A percentile compares a stretch with the other conserved stretches of the same genome.
These are phyloP conservation scores for Ecdyonurus torrentis DNA, from an alignment of 2,888 invertebrate species.

Conservation along the genomic window DNA sequence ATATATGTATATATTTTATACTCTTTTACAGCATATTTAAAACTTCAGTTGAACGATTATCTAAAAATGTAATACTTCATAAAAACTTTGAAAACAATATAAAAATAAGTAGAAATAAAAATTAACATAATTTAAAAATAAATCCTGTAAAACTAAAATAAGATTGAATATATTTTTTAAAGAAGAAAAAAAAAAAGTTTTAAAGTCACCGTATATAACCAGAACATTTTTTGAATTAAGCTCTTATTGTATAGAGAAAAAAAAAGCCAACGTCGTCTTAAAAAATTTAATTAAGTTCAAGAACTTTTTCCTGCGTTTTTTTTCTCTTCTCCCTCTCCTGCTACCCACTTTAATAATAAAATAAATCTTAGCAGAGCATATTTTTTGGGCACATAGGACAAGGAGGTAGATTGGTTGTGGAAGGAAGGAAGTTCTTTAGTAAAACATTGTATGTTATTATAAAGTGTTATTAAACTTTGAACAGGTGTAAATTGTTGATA, in stretches of 20 bases:
- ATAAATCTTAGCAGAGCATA: not conserved
- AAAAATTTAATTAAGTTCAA: not conserved
- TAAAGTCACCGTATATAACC: not conserved
- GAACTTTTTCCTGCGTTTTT: not conserved
- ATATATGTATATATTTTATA: no score
- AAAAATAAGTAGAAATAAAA: not conserved
- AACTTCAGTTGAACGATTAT: no score
- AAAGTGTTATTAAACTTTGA: not conserved
- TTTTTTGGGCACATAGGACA: not conserved
- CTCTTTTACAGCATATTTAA: no score
- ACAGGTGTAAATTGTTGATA: not conserved
- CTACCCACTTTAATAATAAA: not conserved
- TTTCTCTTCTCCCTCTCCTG: no score
- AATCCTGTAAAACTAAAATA: not conserved
- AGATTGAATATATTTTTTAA: not conserved
- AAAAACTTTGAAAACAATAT: no score
- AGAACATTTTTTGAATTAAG: not conserved
- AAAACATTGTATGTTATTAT: not conserved
- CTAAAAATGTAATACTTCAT: no score
- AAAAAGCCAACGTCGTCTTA: not conserved
- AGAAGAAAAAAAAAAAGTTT: not conserved
- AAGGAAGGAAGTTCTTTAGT: not conserved
- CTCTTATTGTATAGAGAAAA: not conserved
- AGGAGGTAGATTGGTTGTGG: not conserved
- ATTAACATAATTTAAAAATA: not conserved